phyloP scores from a whole-genome alignment of 2,888 invertebrate species.

The Eilema griseolum region DNA sequence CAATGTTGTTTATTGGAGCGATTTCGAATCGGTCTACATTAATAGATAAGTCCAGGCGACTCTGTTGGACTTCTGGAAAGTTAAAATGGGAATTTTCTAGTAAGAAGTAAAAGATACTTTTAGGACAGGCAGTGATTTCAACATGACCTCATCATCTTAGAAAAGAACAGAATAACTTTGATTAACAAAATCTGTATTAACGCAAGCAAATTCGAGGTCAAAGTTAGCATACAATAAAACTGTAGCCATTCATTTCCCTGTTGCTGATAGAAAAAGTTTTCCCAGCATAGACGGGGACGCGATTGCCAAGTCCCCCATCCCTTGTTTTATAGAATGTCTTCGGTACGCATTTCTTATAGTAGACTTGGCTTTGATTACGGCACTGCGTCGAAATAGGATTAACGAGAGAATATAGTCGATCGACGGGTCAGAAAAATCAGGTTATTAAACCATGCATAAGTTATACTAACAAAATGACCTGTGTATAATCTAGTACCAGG shows the following conservation, averaged over 20 bases:
- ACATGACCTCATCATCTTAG: too few species aligned
- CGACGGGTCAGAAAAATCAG: slow-evolving; percentile 19
- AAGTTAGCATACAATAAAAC: background rate
- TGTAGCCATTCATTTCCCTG: slow-evolving; percentile 67
- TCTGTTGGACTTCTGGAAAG: background rate
- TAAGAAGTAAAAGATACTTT: background rate
- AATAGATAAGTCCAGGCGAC: too few species aligned
- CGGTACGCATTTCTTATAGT: slow-evolving; percentile 48
- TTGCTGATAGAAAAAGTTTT: slow-evolving; percentile 77
- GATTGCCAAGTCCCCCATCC: slow-evolving; percentile 58
- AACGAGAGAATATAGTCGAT: slow-evolving; percentile 45
- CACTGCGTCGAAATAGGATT: slow-evolving; percentile 43
- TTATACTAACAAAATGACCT: background rate
- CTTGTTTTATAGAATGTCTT: slow-evolving; percentile 53
- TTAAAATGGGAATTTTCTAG: background rate
- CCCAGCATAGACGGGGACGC: slow-evolving; percentile 48
- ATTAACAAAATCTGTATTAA: background rate
- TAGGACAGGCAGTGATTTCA: too few species aligned
- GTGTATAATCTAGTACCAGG: too few species aligned
- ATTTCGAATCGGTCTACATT: too few species aligned
- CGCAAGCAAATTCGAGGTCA: background rate
- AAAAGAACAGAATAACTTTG: background rate
- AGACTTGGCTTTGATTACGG: slow-evolving; percentile 55
- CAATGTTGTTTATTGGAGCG: too few species aligned
- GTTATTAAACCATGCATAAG: background rate